These are phyloP conservation scores for Neoaliturus tenellus DNA, from an alignment of 2,888 invertebrate species.

Conservation along the genomic window DNA sequence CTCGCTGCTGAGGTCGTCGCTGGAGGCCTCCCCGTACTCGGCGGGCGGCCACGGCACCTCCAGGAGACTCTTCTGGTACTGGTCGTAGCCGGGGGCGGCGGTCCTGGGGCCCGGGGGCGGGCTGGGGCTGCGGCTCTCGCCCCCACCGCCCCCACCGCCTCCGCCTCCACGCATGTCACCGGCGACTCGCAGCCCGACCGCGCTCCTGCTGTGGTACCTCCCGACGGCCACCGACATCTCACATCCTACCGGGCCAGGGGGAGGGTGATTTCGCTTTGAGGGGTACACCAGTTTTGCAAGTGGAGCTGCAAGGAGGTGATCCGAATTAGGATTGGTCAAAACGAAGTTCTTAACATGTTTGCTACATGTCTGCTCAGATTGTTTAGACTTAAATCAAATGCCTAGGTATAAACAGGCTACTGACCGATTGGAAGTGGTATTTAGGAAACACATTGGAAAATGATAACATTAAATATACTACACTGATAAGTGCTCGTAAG, in stretches of 20 bases:
- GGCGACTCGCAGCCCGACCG: not conserved
- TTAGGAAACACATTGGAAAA: no score
- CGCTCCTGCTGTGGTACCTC: not conserved
- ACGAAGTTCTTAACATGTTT: not conserved
- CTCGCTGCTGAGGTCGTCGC: conserved; percentile 93
- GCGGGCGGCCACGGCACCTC: conserved; percentile 82
- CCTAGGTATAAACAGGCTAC: no score
- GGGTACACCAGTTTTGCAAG: no score
- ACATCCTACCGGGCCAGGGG: not conserved
- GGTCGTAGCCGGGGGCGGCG: conserved; percentile 77
- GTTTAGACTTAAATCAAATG: no score
- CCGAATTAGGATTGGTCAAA: not conserved
- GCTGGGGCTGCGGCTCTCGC: conserved; percentile 58
- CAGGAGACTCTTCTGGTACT: conserved; percentile 85
- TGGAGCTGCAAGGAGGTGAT: not conserved
- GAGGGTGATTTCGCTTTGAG: not conserved
- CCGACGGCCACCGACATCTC: not conserved
- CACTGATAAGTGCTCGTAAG: no score
- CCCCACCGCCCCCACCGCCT: conserved; percentile 57
- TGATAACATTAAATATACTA: no score
- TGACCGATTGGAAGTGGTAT: no score
- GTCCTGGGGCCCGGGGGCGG: conserved; percentile 54
- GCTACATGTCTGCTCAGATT: not conserved
- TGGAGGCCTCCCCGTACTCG: conserved; percentile 93
- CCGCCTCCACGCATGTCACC: conserved; percentile 59